Conservation (phyloP, 2,113 vertebrate genomes). For the Brienomyrus longianalis region DNA sequence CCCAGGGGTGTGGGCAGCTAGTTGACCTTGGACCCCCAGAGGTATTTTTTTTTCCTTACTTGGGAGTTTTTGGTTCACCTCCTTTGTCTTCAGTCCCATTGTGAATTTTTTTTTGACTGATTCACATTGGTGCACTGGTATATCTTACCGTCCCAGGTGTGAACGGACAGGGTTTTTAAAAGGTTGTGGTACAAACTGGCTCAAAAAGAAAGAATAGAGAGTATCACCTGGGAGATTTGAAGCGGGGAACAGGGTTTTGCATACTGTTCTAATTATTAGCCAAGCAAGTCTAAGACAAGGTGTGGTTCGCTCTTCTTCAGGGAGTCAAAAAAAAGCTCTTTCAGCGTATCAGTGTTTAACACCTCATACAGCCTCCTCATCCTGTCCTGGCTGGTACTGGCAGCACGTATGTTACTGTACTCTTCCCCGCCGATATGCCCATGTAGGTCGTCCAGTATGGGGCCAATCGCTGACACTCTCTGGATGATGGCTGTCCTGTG, state of each 20-base stretch:
- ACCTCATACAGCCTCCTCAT: background rate
- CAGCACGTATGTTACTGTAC: background rate
- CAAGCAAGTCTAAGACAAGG: background rate
- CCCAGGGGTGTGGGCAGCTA: too few species aligned
- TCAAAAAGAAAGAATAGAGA: background rate
- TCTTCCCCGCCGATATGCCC: background rate
- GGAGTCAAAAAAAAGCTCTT: background rate
- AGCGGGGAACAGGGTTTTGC: background rate
- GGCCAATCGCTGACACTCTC: background rate
- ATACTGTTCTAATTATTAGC: background rate
- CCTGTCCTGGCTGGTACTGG: background rate
- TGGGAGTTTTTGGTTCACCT: too few species aligned
- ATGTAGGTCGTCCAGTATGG: background rate
- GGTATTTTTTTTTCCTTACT: too few species aligned
- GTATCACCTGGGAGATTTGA: background rate
- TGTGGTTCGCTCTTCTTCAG: background rate
- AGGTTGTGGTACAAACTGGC: background rate
- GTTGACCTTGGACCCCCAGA: too few species aligned
- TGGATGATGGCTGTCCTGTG: conserved; percentile 11
- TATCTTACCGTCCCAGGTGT: too few species aligned
- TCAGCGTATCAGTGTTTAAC: background rate
- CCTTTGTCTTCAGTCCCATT: too few species aligned
- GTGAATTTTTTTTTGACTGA: too few species aligned
- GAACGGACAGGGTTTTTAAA: too few species aligned
- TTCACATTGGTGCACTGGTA: too few species aligned